Evolutionary conservation across 2,888 invertebrate genomes (phyloP).

Genomic region (Strigamia maritima): DNA sequence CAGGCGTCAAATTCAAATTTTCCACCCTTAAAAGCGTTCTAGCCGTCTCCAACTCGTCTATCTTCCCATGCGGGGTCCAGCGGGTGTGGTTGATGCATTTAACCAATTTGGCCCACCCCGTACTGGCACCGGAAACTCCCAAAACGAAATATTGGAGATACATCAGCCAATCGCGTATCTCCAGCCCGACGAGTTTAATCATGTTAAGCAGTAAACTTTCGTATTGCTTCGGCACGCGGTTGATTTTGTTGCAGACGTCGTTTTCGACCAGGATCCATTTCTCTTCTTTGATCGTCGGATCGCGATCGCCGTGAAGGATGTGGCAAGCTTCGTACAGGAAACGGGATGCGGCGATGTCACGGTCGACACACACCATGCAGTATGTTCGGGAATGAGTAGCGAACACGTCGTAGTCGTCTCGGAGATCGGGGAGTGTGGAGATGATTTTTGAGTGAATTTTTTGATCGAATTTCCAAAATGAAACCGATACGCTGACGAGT

Average conservation of each 20-base stretch:
- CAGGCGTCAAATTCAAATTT: neutral
- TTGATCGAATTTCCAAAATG: neutral
- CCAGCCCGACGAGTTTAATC: neutral
- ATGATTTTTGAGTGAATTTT: neutral
- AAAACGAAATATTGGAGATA: neutral
- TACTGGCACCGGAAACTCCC: neutral
- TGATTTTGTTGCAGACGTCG: neutral
- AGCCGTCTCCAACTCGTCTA: neutral
- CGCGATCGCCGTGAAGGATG: neutral
- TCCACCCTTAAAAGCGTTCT: neutral
- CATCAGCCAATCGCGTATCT: neutral
- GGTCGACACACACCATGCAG: neutral
- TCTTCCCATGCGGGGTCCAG: neutral
- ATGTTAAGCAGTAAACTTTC: neutral
- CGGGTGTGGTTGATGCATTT: neutral
- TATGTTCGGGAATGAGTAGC: neutral
- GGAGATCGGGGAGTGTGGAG: neutral
- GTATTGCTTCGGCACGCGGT: neutral
- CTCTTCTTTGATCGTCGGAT: neutral
- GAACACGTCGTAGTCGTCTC: neutral
- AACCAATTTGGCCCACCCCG: neutral
- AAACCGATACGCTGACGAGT: neutral
- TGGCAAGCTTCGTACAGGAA: no score
- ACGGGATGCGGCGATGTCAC: neutral
- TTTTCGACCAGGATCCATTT: neutral